phyloP scores from a whole-genome alignment of 2,888 invertebrate genomes.

The Macrophya annulata region DNA sequence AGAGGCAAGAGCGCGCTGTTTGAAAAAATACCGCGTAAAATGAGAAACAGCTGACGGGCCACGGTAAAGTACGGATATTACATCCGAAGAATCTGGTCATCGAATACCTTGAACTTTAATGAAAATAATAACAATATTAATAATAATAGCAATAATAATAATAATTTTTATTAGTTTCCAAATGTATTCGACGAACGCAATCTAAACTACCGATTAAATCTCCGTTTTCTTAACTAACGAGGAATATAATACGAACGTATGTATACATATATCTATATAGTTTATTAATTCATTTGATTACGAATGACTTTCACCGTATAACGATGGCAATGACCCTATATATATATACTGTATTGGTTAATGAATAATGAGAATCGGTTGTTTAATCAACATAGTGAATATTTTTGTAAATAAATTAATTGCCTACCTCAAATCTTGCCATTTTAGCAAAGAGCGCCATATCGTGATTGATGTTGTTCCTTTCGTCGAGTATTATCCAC shows the following conservation, averaged over 20 bases:
- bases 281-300: constrained; percentile 2
- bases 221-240: background rate
- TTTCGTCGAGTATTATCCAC: constrained; percentile 43
- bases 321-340: constrained; percentile 27
- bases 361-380: background rate
- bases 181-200: background rate
- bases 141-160: background rate
- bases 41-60: background rate
- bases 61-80: background rate
- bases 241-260: background rate
- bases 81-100: background rate
- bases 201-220: background rate
- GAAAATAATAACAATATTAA: background rate
- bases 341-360: background rate
- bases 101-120: background rate
- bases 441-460: constrained; percentile 69
- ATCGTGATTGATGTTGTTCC: constrained; percentile 57
- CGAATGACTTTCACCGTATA: background rate
- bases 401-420: constrained; percentile 25
- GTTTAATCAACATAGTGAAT: background rate
- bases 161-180: background rate
- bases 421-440: constrained; percentile 68
- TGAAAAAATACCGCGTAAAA: constrained; percentile 26
- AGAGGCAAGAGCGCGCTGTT: background rate
- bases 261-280: background rate